A percentile compares a stretch with the other conserved stretches of the same genome.
Evolutionary conservation across 2,113 vertebrate genomes (phyloP).

Genomic region (Poeciliopsis turrubarensis): DNA sequence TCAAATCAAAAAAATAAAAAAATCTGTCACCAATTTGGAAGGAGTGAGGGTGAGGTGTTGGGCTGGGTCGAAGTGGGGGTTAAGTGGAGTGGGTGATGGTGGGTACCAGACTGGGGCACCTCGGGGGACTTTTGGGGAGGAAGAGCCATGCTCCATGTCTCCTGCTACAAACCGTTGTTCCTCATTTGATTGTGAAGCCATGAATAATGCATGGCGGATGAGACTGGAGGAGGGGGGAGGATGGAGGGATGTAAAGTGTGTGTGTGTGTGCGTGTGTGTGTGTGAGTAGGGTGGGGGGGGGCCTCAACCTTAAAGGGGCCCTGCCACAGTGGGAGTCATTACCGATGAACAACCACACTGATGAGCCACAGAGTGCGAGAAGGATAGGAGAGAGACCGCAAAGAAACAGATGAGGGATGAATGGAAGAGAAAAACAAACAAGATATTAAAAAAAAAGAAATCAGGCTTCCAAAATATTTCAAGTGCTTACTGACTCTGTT

Average conservation of each 20-base stretch:
- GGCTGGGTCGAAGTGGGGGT: slow-evolving; percentile 78
- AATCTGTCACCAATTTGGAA: slow-evolving; percentile 53
- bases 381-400: slow-evolving; percentile 35
- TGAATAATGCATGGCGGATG: slow-evolving; percentile 96
- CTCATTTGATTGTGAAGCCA: slow-evolving; percentile 94
- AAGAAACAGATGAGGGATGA: slow-evolving; percentile 46
- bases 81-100: slow-evolving; percentile 75
- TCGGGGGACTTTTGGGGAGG: slow-evolving; percentile 96
- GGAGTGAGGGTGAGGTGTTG: slow-evolving; percentile 73
- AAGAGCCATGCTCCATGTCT: slow-evolving; percentile 90
- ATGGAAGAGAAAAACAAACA: slow-evolving; percentile 79
- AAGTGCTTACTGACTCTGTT: slow-evolving; percentile 67
- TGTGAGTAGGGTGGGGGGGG: slow-evolving; percentile 42
- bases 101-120: slow-evolving; percentile 93
- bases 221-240: slow-evolving; percentile 61
- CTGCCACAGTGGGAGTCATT: slow-evolving; percentile 87
- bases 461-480: slow-evolving; percentile 70
- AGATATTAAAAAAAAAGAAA: slow-evolving; percentile 71
- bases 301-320: slow-evolving; percentile 83
- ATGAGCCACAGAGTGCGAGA: slow-evolving; percentile 72
- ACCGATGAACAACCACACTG: slow-evolving; percentile 81
- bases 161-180: slow-evolving; percentile 92
- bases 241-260: slow-evolving; percentile 18
- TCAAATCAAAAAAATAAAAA: slow-evolving; percentile 33
- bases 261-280: background rate